Evolutionary conservation across 2,888 invertebrate genomes (phyloP).

Genomic region (Lycia hirtaria): DNA sequence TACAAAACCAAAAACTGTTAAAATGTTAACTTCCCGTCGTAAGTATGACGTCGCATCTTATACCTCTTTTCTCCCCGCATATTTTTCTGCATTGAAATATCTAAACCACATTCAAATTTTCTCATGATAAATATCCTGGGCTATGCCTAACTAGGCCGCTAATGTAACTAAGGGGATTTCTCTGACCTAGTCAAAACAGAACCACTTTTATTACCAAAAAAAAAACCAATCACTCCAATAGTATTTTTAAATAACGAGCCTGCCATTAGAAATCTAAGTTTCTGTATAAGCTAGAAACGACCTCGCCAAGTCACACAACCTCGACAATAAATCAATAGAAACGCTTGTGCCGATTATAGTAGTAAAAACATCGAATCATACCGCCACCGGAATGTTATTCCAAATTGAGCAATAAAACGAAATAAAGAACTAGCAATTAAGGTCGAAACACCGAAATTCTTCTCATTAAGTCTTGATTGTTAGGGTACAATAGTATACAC

Average conservation of each 20-base stretch:
- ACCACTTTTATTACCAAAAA: neutral
- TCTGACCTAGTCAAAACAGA: neutral
- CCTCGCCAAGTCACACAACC: slow-evolving; percentile 5
- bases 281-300: neutral
- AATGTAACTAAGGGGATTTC: too few relatives aligned
- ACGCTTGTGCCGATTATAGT: slow-evolving; percentile 6
- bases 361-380: neutral
- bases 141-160: too few relatives aligned
- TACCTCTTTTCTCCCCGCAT: too few relatives aligned
- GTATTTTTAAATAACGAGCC: neutral
- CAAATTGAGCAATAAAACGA: slow-evolving; percentile 14
- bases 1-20: too few relatives aligned
- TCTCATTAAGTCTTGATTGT: too few relatives aligned
- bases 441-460: neutral
- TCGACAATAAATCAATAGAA: slow-evolving; percentile 12
- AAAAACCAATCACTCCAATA: too few relatives aligned
- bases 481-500: too few relatives aligned
- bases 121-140: too few relatives aligned
- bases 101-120: too few relatives aligned
- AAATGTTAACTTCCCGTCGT: too few relatives aligned
- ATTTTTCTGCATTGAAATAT: too few relatives aligned
- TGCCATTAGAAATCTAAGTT: neutral
- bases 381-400: slow-evolving; percentile 11
- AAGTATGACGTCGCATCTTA: too few relatives aligned
- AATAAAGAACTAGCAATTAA: slow-evolving; percentile 5